A percentile compares a stretch with the other conserved stretches of the same genome.
These are phyloP conservation scores for Drosophila grimshawi DNA, from an alignment of 1,140 invertebrate genomes.

Conservation along the genomic window DNA sequence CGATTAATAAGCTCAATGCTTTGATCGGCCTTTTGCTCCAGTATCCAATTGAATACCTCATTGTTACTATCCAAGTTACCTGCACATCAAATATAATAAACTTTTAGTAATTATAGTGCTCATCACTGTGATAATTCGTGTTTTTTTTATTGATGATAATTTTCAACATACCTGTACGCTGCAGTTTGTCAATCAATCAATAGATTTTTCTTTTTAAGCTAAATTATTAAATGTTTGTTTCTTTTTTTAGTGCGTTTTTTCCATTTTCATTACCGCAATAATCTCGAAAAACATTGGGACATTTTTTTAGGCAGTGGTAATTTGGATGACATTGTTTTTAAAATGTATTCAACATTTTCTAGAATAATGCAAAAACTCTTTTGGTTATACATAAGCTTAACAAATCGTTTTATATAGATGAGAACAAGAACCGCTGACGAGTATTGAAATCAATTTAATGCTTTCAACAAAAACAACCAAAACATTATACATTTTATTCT, in stretches of 20 bases:
- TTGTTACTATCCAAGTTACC: slow-evolving; percentile 94
- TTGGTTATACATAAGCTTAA: slow-evolving; percentile 15
- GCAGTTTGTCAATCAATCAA: slow-evolving; percentile 82
- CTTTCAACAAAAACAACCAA: slow-evolving; percentile 48
- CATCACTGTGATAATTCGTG: not conserved
- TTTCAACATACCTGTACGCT: slow-evolving; percentile 76
- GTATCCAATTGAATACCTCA: slow-evolving; percentile 95
- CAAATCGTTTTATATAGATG: not conserved
- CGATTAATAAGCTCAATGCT: slow-evolving; percentile 96
- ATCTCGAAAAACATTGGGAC: slow-evolving; percentile 7
- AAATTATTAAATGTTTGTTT: slow-evolving; percentile 11
- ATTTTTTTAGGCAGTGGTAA: not conserved
- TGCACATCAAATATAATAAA: slow-evolving; percentile 82
- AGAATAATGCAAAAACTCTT: slow-evolving; percentile 45
- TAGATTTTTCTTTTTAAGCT: slow-evolving; percentile 25
- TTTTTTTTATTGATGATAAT: slow-evolving; percentile 16
- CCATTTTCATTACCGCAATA: slow-evolving; percentile 2
- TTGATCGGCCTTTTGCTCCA: slow-evolving; percentile 95
- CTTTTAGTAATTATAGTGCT: slow-evolving; percentile 9
- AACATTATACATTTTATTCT: slow-evolving; percentile 19
- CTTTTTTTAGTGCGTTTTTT: slow-evolving; percentile 2
- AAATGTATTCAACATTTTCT: not conserved
- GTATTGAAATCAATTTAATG: slow-evolving; percentile 10
- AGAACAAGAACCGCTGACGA: slow-evolving; percentile 10
- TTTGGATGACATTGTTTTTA: slow-evolving; percentile 13